phyloP scores from a whole-genome alignment of 92 coral and sea anemone genomes.

The Palythoa caribaeorum region DNA sequence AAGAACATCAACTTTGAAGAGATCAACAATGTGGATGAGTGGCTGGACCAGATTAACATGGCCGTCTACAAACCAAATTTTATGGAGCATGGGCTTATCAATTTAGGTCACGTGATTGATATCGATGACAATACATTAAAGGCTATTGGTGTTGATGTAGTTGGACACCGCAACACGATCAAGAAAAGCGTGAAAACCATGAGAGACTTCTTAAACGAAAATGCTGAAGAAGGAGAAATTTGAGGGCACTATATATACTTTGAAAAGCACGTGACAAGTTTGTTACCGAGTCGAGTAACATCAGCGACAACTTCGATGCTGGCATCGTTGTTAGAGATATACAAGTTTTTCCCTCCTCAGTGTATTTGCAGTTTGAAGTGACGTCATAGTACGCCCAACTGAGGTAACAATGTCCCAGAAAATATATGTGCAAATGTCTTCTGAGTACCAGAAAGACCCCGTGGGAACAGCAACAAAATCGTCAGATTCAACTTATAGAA shows the following conservation, averaged over 20 bases:
- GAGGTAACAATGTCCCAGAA: too few species aligned
- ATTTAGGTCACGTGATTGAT: slow-evolving; percentile 46
- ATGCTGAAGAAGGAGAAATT: slow-evolving; percentile 48
- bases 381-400: too few species aligned
- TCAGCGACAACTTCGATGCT: background rate
- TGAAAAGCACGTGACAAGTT: background rate
- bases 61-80: slow-evolving; percentile 32
- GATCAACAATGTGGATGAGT: slow-evolving; percentile 34
- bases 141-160: slow-evolving; percentile 30
- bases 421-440: too few species aligned
- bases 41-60: slow-evolving; percentile 34
- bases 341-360: too few species aligned
- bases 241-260: background rate
- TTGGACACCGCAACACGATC: slow-evolving; percentile 45
- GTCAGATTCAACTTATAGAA: too few species aligned
- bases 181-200: slow-evolving; percentile 29
- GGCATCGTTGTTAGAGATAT: background rate
- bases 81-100: slow-evolving; percentile 30
- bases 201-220: slow-evolving; percentile 38
- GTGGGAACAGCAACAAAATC: too few species aligned
- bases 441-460: too few species aligned
- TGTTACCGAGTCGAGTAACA: background rate
- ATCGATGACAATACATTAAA: slow-evolving; percentile 27
- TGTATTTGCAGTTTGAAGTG: too few species aligned
- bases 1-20: slow-evolving; percentile 24